Base-by-base conservation (phyloP, 2,888 invertebrate genomes). In the Elaeidobius kamerunicus region DNA sequence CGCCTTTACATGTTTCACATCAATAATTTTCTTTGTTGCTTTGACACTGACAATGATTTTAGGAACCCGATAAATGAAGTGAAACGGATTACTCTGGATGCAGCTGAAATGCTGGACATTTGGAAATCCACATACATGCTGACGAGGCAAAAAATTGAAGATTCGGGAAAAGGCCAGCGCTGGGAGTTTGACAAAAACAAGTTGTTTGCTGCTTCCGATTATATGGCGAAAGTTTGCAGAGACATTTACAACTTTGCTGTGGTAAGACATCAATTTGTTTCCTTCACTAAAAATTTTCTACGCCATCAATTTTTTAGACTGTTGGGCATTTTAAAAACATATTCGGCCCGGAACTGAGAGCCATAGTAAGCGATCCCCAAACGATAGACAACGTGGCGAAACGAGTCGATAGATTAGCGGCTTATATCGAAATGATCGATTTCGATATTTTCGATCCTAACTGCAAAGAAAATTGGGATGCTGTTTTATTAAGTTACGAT, bases 101-200 rank as follows among this genome's bases (percentile, higher is more conserved):
- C 86, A 0, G 80, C 81, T 59, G 75, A 76, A 46, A 85, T 91
- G 78, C 75, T 91, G 73, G 79, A 79, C 46, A 76, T 76, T 35
- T 92, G 91, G 91, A 86, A 88, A 65, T 68, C 75, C 0, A 76
- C 85, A 0, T 95, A 94, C 71, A 77, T 85, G 67, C 78, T 84
- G 36, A 89, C 87, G 2, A 78, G 95, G 9, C 80, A 84, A n/a
- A 83, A 83, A 62, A 95, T 95, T 57, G 95, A 95, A 71, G 72
- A 83, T 12, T 87, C 90, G 1, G 92, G 90, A 0, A 88, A 90
- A 60, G 90, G 90, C 18, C 80, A 84, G 3, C 80, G 95, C 7
- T 95, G 95, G 95, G 94, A 95, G 72, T 96, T 95, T 71, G 89
- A 94, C 67, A 85, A 88, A 62, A 82, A 81, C 11, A 78, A 81